Evolutionary conservation across 64 coral and sea anemone species (phyloP), one percentile per base, ranked within the genome.

Genomic region (Dendronephthya gigantea): DNA sequence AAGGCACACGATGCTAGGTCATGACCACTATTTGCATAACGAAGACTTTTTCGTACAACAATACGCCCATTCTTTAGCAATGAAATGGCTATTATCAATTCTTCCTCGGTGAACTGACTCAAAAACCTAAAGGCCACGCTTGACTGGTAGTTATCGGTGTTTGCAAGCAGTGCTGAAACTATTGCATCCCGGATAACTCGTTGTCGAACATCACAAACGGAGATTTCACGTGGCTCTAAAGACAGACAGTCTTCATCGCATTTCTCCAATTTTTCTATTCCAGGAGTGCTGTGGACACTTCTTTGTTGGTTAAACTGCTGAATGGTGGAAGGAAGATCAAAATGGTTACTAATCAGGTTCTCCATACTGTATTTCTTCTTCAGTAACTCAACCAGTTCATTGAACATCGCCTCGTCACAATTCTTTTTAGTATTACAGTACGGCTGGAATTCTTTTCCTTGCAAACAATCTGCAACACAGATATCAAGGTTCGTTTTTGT

Each of bases 331-430:
- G 72, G 72, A 0, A 79, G 36, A 79, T 36, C 30, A 15, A 79
- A 33, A 36, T 0, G 72, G 6, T 34, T 79, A 36, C 32, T 79
- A 15, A 36, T 19, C 72, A 79, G 34, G 72, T 34, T 79, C 17
- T 79, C 72, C 72, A 79, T 79, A 39, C 72, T 79, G 72, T 79
- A 79, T 34, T 79, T 79, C 25, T 79, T 79, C 72, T 79, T 79
- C 29, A 79, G 36, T 39, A 79, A 79, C 36, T 79, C 72, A 39
- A 79, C 72, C 34, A 79, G 72, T 39, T 79, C 72, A 79, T 36
- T 39, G 32, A 79, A 79, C 19, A 17, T 79, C 29, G 72, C 32
- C 32, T 79, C 72, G 13, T 13, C 22, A 29, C 72, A 79, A 79
- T 34, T 39, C 29, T 79, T 79, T 34, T 33, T 33, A 34, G 37